phyloP scores from a whole-genome alignment of 1,140 invertebrate genomes.

The Tetranychus cinnabarinus region DNA sequence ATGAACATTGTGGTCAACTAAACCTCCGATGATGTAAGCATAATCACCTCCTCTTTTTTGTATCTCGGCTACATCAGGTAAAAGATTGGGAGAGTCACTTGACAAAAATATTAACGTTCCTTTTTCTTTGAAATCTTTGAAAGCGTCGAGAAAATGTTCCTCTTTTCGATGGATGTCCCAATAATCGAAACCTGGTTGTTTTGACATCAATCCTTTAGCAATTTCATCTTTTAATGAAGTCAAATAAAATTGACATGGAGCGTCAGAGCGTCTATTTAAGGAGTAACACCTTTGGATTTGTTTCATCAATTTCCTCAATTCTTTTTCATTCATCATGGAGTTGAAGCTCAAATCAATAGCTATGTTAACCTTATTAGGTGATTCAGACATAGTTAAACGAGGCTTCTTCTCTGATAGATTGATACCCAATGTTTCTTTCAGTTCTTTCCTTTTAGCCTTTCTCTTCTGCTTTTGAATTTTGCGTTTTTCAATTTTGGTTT shows the following conservation, averaged over 20 bases:
- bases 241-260: constrained; percentile 66
- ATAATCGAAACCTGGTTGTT: constrained; percentile 50
- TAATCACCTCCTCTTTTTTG: constrained; percentile 34
- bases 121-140: constrained; percentile 29
- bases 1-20: constrained; percentile 88
- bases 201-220: constrained; percentile 36
- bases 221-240: constrained; percentile 51
- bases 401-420: neutral
- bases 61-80: constrained; percentile 32
- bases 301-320: constrained; percentile 68
- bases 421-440: neutral
- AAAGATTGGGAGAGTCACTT: constrained; percentile 74
- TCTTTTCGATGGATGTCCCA: constrained; percentile 52
- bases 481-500: neutral
- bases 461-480: neutral
- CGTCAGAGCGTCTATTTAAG: constrained; percentile 45
- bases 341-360: constrained; percentile 9
- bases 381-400: neutral
- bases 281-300: constrained; percentile 82
- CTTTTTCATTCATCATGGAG: constrained; percentile 18
- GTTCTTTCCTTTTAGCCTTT: neutral
- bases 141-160: constrained; percentile 1
- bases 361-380: constrained; percentile 6
- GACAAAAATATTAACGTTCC: constrained; percentile 67
- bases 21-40: constrained; percentile 79